phyloP scores from a whole-genome alignment of 2,797 vertebrate species.

The Crossoptilon crossoptilon region DNA sequence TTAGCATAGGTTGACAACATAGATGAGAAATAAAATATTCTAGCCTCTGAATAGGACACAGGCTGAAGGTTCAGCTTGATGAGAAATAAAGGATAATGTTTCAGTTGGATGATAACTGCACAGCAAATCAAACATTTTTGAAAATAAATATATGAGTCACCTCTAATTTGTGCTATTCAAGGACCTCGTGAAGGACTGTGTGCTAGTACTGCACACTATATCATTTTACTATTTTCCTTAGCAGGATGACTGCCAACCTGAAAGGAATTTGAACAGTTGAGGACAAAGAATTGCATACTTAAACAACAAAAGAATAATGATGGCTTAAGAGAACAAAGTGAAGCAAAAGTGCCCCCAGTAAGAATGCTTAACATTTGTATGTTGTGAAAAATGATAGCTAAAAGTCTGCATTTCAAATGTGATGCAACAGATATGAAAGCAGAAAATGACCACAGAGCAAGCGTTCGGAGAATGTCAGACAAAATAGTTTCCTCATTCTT shows the following conservation, averaged over 20 bases:
- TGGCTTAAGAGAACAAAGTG: slow-evolving; percentile 35
- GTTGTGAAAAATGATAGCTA: slow-evolving; percentile 35
- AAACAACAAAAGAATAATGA: slow-evolving; percentile 47
- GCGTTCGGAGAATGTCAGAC: not conserved
- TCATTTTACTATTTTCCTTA: slow-evolving; percentile 53
- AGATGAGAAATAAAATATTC: not conserved
- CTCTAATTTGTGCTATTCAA: slow-evolving; percentile 39
- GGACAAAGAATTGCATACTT: slow-evolving; percentile 31
- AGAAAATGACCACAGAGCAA: slow-evolving; percentile 1
- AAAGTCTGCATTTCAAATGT: slow-evolving; percentile 26
- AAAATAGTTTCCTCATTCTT: not conserved
- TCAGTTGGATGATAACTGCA: not conserved
- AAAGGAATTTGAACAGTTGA: slow-evolving; percentile 54
- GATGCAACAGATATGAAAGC: not conserved
- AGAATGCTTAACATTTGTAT: slow-evolving; percentile 49
- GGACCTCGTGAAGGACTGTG: slow-evolving; percentile 19
- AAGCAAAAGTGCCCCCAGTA: slow-evolving; percentile 30
- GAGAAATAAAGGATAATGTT: slow-evolving; percentile 12
- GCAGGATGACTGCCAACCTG: slow-evolving; percentile 21
- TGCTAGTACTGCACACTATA: not conserved
- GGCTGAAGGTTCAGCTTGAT: not conserved
- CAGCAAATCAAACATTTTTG: not conserved
- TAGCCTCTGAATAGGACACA: not conserved
- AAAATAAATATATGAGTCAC: not conserved
- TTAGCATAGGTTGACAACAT: slow-evolving; percentile 65